Evolutionary conservation across 2,888 invertebrate species (phyloP).

Genomic region (Clunio marinus): DNA sequence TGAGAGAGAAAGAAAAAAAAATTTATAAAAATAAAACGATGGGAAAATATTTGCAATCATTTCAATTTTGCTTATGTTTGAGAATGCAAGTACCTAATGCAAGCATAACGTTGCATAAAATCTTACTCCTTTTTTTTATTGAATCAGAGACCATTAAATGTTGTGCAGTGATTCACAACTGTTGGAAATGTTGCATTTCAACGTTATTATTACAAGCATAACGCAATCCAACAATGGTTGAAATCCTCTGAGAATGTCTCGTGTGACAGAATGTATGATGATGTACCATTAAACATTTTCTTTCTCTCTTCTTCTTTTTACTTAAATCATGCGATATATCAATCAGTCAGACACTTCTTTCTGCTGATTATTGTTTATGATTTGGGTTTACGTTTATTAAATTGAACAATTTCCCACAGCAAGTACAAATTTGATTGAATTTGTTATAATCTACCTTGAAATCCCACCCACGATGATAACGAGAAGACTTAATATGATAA

Average conservation of each 20-base stretch:
- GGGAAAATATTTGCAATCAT: neutral
- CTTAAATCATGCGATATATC: constrained; percentile 15
- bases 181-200: no score
- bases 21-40: neutral
- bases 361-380: constrained; percentile 20
- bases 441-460: no score
- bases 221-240: no score
- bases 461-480: neutral
- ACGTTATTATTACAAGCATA: no score
- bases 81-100: neutral
- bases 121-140: constrained; percentile 3
- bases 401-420: neutral
- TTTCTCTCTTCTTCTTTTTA: neutral
- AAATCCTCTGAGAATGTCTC: no score
- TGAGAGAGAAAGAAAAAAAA: no score
- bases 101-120: constrained; percentile 9
- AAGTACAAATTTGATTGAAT: no score
- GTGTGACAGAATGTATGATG: no score
- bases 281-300: neutral
- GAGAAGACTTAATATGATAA: constrained; percentile 5
- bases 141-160: neutral
- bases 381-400: constrained; percentile 8
- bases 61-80: neutral
- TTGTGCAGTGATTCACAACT: neutral
- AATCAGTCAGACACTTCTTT: no score